Conservation (phyloP, 2,888 invertebrate genomes). For the Lasioglossum vierecki region DNA sequence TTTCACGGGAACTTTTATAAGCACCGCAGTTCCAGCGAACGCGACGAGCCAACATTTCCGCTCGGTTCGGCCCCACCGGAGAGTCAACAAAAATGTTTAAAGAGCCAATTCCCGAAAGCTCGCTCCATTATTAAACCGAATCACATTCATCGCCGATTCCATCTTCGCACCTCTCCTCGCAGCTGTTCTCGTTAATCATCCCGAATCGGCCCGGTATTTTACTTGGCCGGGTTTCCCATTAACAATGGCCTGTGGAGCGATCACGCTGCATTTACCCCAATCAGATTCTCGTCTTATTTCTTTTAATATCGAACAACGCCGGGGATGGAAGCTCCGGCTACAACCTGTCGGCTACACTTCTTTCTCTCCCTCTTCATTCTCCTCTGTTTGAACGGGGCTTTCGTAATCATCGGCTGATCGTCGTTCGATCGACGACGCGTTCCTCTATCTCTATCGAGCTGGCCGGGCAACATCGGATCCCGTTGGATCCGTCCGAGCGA, state of each 20-base stretch:
- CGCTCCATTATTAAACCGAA: background rate
- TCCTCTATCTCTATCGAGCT: background rate
- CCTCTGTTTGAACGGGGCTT: background rate
- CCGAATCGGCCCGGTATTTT: background rate
- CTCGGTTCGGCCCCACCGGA: background rate
- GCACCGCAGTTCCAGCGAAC: background rate
- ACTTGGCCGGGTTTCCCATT: background rate
- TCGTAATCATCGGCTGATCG: conserved; percentile 36
- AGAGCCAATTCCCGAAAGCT: background rate
- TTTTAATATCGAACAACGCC: conserved; percentile 1
- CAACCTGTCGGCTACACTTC: conserved; percentile 1
- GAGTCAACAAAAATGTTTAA: background rate
- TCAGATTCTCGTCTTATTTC: conserved; percentile 12
- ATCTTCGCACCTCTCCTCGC: background rate
- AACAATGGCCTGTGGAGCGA: conserved; percentile 28
- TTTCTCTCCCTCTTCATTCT: background rate
- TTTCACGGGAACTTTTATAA: background rate
- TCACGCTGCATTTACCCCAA: conserved; percentile 21
- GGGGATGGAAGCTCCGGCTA: background rate
- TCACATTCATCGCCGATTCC: background rate
- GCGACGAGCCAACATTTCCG: background rate
- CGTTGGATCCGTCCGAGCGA: background rate
- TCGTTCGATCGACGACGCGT: conserved; percentile 8
- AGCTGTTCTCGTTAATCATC: background rate
- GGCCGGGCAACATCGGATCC: background rate